phyloP scores from a whole-genome alignment of 2,797 vertebrate species.

The Etheostoma perlongum region DNA sequence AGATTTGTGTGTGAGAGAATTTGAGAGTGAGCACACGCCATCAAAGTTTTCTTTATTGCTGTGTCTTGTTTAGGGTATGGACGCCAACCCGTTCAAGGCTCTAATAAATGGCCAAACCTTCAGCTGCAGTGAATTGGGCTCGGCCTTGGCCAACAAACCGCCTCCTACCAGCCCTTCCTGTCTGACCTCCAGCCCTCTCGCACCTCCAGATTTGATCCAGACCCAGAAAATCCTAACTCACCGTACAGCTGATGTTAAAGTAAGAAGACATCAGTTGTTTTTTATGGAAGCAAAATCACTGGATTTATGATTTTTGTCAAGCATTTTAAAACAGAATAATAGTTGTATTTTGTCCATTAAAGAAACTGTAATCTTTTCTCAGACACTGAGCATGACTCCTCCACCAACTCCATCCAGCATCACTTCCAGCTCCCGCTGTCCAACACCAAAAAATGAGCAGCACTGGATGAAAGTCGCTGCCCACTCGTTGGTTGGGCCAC shows the following conservation, averaged over 20 bases:
- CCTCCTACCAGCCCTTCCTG: neutral
- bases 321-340: neutral
- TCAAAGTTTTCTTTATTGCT: neutral
- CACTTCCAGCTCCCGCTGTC: neutral
- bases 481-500: neutral
- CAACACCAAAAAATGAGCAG: slow-evolving; percentile 1
- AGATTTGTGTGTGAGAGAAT: neutral
- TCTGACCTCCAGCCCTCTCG: neutral
- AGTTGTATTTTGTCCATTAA: neutral
- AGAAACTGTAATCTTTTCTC: slow-evolving; percentile 3
- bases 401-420: slow-evolving; percentile 10
- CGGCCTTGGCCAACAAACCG: neutral
- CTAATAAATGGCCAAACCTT: slow-evolving; percentile 6
- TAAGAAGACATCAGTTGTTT: slow-evolving; percentile 18
- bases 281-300: neutral
- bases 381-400: slow-evolving; percentile 23
- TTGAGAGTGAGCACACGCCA: neutral
- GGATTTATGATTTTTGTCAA: neutral
- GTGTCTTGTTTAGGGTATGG: slow-evolving; percentile 22
- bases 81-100: neutral
- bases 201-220: slow-evolving; percentile 42
- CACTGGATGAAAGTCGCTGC: accelerated
- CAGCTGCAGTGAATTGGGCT: neutral
- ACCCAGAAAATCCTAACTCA: neutral
- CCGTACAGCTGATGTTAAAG: slow-evolving; percentile 19